Evolutionary conservation across 1,140 invertebrate genomes (phyloP), one percentile per base, ranked within the genome.

Genomic region (Drosophila repleta): DNA sequence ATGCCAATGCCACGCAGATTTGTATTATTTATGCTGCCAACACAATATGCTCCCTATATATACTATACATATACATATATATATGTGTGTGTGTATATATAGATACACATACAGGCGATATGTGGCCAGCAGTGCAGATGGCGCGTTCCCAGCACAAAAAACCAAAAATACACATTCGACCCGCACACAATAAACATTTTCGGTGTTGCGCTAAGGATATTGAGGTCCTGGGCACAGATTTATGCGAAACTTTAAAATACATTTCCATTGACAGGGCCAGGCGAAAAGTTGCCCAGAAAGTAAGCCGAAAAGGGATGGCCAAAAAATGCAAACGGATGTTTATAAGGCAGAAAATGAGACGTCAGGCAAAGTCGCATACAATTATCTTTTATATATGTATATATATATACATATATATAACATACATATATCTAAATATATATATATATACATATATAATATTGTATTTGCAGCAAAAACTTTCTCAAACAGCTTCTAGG

Each of bases 281-380:
- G n/a, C n/a, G 15, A 43, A 43, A 76, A 41, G 39, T 63, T 69
- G 55, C 41, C 32, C 45, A 65, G 79, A 73, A 76, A 39, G n/a
- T 6, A 53, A 68, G 15, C 17, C 3, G 37, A 61, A 51, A 55
- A 53, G 55, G 60, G 17, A 39, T 60, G 66, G 41, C 57, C 51
- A 15, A 15, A 6, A 67, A 70, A 84, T 62, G 67, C 62, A 68
- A 55, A 49, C 69, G 81, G 46, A 70, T 70, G 78, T 87, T 87
- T 85, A 77, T 81, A 56, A 63, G 77, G 78, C 82, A 82, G 74
- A 82, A 87, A 87, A 87, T 82, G 78, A 87, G 70, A 79, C 78
- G 82, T 87, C 82, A 81, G 63, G 63, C 60, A 71, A 71, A 81
- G 78, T 82, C 80, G 68, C 76, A 84, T 49, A 78, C 63, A 75